Conservation (phyloP, 2,113 vertebrate species). For the Brachypodius melanocephalos region DNA sequence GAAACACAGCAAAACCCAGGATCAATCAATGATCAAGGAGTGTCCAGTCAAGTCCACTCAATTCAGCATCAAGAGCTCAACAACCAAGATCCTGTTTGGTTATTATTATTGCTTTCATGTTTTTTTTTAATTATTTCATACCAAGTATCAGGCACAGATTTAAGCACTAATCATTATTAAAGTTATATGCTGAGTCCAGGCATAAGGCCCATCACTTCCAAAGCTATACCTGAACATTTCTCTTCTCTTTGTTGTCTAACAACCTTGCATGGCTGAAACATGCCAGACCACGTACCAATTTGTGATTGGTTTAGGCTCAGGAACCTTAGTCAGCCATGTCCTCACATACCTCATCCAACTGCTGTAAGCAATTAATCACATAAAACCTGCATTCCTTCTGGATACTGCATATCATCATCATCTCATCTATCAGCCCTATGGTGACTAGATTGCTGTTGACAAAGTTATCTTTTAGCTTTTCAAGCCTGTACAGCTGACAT, state of each 20-base stretch:
- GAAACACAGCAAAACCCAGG: accelerated
- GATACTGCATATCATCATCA: accelerated
- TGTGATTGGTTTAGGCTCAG: neutral
- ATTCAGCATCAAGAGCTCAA: neutral
- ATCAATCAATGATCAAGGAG: neutral
- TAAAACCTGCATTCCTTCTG: neutral
- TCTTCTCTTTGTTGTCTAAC: neutral
- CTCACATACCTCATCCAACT: neutral
- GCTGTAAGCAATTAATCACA: neutral
- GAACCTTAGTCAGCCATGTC: neutral
- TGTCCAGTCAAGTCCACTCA: neutral
- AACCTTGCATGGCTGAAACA: neutral
- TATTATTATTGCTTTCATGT: neutral
- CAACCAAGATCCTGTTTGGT: neutral
- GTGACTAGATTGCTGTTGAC: neutral
- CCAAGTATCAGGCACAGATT: neutral
- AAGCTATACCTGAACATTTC: neutral
- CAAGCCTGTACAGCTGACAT: neutral
- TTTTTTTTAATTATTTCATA: neutral
- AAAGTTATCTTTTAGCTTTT: neutral
- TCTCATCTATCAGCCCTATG: neutral
- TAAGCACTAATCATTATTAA: neutral
- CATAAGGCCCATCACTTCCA: neutral
- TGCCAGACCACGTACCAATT: neutral
- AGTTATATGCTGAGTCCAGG: neutral